Base-by-base conservation (phyloP, 2,888 invertebrate species). In the Drosophila pegasa region DNA sequence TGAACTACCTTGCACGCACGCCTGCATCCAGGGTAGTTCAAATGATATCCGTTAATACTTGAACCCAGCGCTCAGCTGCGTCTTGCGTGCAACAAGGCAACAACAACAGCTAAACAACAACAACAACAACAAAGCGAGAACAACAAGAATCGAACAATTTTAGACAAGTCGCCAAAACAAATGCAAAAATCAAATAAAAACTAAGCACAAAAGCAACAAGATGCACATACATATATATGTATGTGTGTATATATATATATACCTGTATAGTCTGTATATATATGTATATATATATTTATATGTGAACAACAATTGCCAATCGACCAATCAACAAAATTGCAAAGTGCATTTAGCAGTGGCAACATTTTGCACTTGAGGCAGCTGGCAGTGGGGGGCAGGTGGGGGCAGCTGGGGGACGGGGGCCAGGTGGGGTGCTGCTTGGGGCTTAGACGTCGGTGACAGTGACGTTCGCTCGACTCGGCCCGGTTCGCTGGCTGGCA, bases 281-380 rank as follows among this genome's bases (percentile, higher is more conserved):
- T 47, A 10, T 47, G 9, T 33, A 2, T 48, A n/a, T 27, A 12
- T 45, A 5, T 33, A 12, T 40, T 10, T 50, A 20, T 56, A 60
- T 57, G 67, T 51, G 63, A 78, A 68, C 71, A 81, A 80, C 82
- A 88, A 88, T 74, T 79, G 87, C 71, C 86, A 87, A 80, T 75
- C 47, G 57, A 78, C 62, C 85, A 79, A 83, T 74, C 84, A 78
- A 71, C 75, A 74, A 88, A 84, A 84, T 87, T 87, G 83, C 80
- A 84, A 84, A 87, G 83, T 84, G 87, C 83, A 87, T 87, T 85
- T 87, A 65, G 82, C 82, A 84, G 85, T 87, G 87, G 87, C 82
- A 87, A 84, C 84, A 75, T 76, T 86, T 82, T 84, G 75, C 81
- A 81, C 87, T 83, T 77, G 75, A 77, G 61, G 65, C 67, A 71